Evolutionary conservation across 2,113 vertebrate species (phyloP), one percentile per base, ranked within the genome.

Genomic region (Phalacrocorax pelagicus): DNA sequence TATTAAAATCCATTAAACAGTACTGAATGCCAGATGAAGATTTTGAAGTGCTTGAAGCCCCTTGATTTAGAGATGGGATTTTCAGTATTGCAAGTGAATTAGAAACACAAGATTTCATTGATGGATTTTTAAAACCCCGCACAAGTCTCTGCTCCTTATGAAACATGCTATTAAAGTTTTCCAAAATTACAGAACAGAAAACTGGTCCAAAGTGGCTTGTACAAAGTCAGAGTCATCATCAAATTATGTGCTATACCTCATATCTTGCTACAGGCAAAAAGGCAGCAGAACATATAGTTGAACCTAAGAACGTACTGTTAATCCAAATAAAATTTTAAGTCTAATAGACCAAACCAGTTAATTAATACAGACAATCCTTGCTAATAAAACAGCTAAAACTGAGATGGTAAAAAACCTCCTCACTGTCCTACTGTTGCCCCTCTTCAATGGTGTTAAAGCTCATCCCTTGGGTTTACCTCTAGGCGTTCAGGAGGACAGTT

Each of bases 1-100:
- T 67, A 77, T 80, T 91, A 86, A 83, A 88, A 83, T 92, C 69
- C 86, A 86, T 83, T 88, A 88, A 90, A 86, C 11, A 32, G 21
- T 40, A 89, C 49, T 62, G 42, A 81, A 59, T 92, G 57, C 66
- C 72, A 74, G 46, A 80, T 78, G 38, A 86, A 83, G 63, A 86
- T 36, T 52, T 34, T 77, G 57, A 93, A 71, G 47, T 85, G 57
- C 59, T 88, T 86, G 51, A 92, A 84, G 34, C 55, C 57, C 8
- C 61, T 78, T 81, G 42, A 92, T 71, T 91, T 71, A 86, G 67
- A 88, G 55, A 81, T 42, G 8, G 10, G 19, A 66, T 73, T 95
- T 94, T 92, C 46, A 78, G 67, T 57, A 62, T 30, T 91, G 32
- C 26, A 88, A 84, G 17, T 91, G 63, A 93, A 70, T 52, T 62